phyloP scores from a whole-genome alignment of 2,797 vertebrate genomes.

The Neomorphus geoffroyi region DNA sequence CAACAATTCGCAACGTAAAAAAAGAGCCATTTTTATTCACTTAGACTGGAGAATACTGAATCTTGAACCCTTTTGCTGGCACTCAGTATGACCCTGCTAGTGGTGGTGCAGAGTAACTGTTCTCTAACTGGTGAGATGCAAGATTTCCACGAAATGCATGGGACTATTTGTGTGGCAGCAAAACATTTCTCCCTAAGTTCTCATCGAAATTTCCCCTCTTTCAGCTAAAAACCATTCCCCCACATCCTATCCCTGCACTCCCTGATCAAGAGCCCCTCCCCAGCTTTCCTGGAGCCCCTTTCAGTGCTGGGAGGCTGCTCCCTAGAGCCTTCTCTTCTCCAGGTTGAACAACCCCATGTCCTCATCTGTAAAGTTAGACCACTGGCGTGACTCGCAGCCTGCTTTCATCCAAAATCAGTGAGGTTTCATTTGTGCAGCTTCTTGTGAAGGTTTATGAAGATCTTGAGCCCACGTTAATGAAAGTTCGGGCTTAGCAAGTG shows the following conservation, averaged over 20 bases:
- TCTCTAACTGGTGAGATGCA: background rate
- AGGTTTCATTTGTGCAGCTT: background rate
- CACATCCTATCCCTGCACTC: too few relatives aligned
- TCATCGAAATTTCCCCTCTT: too few relatives aligned
- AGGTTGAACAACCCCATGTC: too few relatives aligned
- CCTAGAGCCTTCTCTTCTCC: too few relatives aligned
- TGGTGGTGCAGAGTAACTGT: background rate
- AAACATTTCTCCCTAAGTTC: too few relatives aligned
- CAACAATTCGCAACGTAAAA: background rate
- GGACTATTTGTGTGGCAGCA: background rate
- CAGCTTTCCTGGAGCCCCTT: too few relatives aligned
- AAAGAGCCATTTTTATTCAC: background rate
- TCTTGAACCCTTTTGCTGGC: background rate
- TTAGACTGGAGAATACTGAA: background rate
- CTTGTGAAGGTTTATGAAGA: accelerated
- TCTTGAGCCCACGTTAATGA: accelerated
- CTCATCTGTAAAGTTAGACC: too few relatives aligned
- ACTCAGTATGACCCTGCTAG: background rate
- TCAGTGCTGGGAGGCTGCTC: too few relatives aligned
- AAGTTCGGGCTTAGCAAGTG: background rate
- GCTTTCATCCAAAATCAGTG: background rate
- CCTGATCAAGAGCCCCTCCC: too few relatives aligned
- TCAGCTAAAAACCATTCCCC: too few relatives aligned
- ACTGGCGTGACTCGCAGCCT: too few relatives aligned
- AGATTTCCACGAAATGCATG: background rate